Evolutionary conservation across 1,140 invertebrate species (phyloP).

Genomic region (Lepidurus packardi): DNA sequence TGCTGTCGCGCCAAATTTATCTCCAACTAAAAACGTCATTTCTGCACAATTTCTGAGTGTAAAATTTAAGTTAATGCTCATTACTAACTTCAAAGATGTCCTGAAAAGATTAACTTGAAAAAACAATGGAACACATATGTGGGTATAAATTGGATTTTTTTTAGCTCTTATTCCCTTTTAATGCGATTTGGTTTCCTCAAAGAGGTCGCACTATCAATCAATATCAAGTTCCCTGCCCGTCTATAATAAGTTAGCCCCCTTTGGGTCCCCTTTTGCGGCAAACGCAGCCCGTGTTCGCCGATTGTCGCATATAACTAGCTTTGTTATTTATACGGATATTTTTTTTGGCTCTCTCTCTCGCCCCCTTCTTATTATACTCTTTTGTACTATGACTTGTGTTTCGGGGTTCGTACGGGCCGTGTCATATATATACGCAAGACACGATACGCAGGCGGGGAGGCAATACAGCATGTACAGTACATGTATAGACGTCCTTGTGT

Average conservation of each 20-base stretch:
- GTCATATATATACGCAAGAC: background rate
- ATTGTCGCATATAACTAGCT: conserved; percentile 9
- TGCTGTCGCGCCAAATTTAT: too few species aligned
- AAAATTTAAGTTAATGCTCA: too few species aligned
- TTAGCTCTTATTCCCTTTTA: background rate
- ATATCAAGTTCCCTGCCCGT: conserved; percentile 6
- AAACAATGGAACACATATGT: background rate
- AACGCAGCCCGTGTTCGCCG: background rate
- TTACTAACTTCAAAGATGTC: too few species aligned
- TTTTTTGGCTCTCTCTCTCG: background rate
- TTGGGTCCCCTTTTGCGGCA: background rate
- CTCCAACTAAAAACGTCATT: too few species aligned
- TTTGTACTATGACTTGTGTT: background rate
- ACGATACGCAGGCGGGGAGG: background rate
- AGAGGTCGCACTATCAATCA: background rate
- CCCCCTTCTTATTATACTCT: background rate
- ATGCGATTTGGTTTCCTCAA: background rate
- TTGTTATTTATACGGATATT: conserved; percentile 7
- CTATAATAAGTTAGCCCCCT: conserved; percentile 1
- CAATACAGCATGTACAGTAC: too few species aligned
- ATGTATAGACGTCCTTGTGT: background rate
- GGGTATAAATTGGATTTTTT: background rate
- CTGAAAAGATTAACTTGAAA: too few species aligned
- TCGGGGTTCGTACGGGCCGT: background rate
- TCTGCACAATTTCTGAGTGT: too few species aligned